Conservation (phyloP, 1,140 invertebrate species). For the Myzus persicae region DNA sequence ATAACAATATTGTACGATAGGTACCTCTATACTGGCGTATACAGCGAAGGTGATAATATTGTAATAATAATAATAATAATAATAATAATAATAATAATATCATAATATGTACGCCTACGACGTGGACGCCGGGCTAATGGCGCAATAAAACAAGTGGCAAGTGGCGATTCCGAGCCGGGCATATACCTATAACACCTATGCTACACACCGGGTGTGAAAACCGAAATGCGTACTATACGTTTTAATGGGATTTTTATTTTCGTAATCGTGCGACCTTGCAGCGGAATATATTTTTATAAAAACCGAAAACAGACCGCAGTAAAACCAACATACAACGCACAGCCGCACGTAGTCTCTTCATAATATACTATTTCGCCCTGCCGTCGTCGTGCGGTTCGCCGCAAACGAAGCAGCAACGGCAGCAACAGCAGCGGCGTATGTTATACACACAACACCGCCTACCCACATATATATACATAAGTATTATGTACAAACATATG, state of each 20-base stretch:
- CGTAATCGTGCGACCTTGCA: background rate
- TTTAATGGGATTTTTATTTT: constrained; percentile 21
- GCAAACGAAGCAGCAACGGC: background rate
- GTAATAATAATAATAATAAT: too few relatives aligned
- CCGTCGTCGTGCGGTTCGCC: constrained; percentile 37
- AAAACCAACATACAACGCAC: constrained; percentile 24
- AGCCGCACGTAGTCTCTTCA: background rate
- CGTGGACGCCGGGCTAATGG: background rate
- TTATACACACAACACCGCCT: background rate
- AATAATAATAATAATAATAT: too few relatives aligned
- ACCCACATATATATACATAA: background rate
- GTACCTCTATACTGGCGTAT: background rate
- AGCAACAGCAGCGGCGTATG: background rate
- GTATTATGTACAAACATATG: too few relatives aligned
- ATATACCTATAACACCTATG: too few relatives aligned
- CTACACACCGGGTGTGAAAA: constrained; percentile 19
- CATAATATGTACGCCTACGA: background rate
- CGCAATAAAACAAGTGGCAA: constrained; percentile 12
- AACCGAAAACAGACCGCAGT: constrained; percentile 39
- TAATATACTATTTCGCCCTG: background rate
- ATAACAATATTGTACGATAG: too few relatives aligned
- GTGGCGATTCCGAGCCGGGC: background rate
- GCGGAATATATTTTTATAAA: constrained; percentile 30
- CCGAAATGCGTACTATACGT: background rate
- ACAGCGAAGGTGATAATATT: too few relatives aligned